Evolutionary conservation across 2,797 vertebrate species (phyloP).

Genomic region (Sebastes glaucus): DNA sequence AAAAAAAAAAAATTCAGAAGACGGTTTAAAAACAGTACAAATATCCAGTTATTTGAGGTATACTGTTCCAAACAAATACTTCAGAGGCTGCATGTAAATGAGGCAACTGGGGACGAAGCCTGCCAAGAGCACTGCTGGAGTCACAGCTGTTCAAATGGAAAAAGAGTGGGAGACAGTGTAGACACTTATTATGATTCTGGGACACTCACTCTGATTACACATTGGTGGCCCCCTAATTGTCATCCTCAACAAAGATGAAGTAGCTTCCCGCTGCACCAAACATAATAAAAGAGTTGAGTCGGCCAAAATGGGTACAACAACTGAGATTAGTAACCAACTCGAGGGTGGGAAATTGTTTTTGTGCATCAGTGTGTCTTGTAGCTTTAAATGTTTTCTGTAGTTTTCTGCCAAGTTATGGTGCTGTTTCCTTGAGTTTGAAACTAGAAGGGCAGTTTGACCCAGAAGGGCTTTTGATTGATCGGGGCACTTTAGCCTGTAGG

Average conservation of each 20-base stretch:
- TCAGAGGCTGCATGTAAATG: constrained; percentile 58
- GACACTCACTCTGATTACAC: constrained; percentile 69
- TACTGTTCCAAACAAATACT: constrained; percentile 56
- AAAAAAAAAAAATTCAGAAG: neutral
- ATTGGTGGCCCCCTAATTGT: constrained; percentile 63
- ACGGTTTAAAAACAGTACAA: neutral
- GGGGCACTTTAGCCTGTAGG: constrained; percentile 63
- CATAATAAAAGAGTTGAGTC: constrained; percentile 44
- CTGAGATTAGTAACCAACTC: constrained; percentile 30
- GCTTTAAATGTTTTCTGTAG: neutral
- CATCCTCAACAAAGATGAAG: constrained; percentile 65
- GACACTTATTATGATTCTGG: constrained; percentile 69
- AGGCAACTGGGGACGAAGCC: constrained; percentile 50
- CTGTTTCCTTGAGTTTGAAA: constrained; percentile 35
- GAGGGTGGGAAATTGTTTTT: constrained; percentile 1
- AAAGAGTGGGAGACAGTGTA: constrained; percentile 51
- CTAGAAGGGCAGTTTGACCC: constrained; percentile 59
- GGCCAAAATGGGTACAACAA: constrained; percentile 18
- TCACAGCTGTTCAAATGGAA: constrained; percentile 72
- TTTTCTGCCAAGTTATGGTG: constrained; percentile 13
- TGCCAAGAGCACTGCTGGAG: constrained; percentile 74
- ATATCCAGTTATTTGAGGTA: constrained; percentile 36
- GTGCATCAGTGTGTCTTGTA: neutral
- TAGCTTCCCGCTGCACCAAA: constrained; percentile 39
- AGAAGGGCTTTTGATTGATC: constrained; percentile 70